Conservation (phyloP, 2,797 vertebrate genomes). For the Danio choprae region DNA sequence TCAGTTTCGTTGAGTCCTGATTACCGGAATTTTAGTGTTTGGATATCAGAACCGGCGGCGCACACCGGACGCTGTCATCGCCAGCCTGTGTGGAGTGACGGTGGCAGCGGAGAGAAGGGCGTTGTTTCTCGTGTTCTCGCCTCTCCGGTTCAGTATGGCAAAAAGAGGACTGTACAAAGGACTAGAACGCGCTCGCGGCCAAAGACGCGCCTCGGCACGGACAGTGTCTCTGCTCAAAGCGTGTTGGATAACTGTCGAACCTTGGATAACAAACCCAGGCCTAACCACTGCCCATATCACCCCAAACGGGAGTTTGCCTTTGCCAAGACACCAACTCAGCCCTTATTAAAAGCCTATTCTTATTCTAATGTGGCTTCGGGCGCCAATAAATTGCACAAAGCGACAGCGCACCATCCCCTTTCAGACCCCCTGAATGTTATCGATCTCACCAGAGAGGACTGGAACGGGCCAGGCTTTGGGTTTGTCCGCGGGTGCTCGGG, state of each 20-base stretch:
- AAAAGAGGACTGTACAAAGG: slow-evolving; percentile 78
- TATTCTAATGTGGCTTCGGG: slow-evolving; percentile 53
- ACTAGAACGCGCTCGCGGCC: slow-evolving; percentile 69
- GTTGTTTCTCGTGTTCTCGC: slow-evolving; percentile 75
- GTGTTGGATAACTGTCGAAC: slow-evolving; percentile 54
- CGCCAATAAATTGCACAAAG: slow-evolving; percentile 59
- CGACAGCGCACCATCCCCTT: slow-evolving; percentile 67
- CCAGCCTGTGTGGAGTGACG: slow-evolving; percentile 64
- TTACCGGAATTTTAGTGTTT: slow-evolving; percentile 48
- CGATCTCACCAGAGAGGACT: slow-evolving; percentile 68
- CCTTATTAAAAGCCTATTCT: slow-evolving; percentile 44
- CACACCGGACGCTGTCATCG: slow-evolving; percentile 57
- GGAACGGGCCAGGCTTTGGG: slow-evolving; percentile 60
- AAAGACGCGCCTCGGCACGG: slow-evolving; percentile 59
- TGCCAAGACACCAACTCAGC: slow-evolving; percentile 56
- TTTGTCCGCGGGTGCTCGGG: slow-evolving; percentile 44
- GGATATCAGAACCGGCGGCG: slow-evolving; percentile 56
- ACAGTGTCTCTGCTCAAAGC: slow-evolving; percentile 70
- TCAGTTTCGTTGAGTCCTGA: slow-evolving; percentile 55
- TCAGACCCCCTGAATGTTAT: slow-evolving; percentile 72
- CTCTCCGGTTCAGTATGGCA: slow-evolving; percentile 66
- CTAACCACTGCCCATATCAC: slow-evolving; percentile 27
- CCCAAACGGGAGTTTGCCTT: slow-evolving; percentile 42
- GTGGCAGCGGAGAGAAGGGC: slow-evolving; percentile 72
- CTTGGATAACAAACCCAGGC: slow-evolving; percentile 62